Conservation (phyloP, 1,140 invertebrate genomes). For the Psix sp. region DNA sequence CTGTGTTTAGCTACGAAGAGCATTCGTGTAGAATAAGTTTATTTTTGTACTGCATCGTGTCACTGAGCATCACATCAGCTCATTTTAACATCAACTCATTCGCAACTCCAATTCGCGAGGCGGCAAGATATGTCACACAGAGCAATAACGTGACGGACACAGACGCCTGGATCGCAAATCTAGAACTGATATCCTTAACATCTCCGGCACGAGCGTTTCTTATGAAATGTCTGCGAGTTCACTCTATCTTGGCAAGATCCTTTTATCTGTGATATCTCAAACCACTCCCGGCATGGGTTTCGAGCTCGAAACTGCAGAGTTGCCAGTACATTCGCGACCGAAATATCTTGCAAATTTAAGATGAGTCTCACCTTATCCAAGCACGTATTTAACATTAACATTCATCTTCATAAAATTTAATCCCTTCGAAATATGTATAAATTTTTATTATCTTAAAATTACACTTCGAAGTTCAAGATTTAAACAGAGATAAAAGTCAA, state of each 20-base stretch:
- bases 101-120: conserved; percentile 25
- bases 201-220: conserved; percentile 47
- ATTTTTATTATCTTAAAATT: no score
- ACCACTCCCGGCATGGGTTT: conserved; percentile 17
- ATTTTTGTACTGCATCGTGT: not conserved
- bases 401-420: conserved; percentile 25
- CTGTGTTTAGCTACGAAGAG: no score
- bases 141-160: conserved; percentile 49
- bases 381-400: conserved; percentile 51
- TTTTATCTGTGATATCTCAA: conserved; percentile 45
- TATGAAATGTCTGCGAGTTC: conserved; percentile 28
- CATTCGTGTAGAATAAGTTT: no score
- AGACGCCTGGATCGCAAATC: conserved; percentile 35
- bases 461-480: no score
- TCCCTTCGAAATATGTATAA: conserved; percentile 29
- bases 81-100: conserved; percentile 39
- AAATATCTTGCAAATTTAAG: conserved; percentile 48
- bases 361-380: conserved; percentile 32
- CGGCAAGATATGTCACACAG: conserved; percentile 46
- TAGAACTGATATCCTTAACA: conserved; percentile 50
- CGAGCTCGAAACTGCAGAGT: conserved; percentile 62
- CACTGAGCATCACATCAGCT: conserved; percentile 21
- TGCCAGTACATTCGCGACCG: conserved; percentile 65
- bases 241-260: conserved; percentile 43
- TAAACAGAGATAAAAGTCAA: no score